phyloP scores from a whole-genome alignment of 2,113 vertebrate species.

The Coracopsis vasa region DNA sequence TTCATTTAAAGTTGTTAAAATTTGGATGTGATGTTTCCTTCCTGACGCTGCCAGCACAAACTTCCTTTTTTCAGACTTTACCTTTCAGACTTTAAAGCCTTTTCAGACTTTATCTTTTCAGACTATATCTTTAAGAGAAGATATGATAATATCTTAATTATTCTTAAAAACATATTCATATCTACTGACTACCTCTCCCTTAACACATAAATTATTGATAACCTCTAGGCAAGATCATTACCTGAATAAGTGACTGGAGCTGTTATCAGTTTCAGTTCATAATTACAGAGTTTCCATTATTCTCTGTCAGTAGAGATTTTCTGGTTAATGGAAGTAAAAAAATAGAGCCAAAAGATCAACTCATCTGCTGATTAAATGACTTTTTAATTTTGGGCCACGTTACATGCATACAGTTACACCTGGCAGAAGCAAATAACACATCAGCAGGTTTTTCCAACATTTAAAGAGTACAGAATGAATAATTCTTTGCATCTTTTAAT shows the following conservation, averaged over 20 bases:
- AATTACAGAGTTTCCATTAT: slow-evolving; percentile 14
- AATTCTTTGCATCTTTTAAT: not conserved
- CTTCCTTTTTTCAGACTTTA: not conserved
- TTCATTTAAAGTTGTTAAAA: not conserved
- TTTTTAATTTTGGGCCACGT: not conserved
- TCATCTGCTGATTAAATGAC: not conserved
- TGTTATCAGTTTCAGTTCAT: not conserved
- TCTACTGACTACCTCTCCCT: not conserved
- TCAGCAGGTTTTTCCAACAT: not conserved
- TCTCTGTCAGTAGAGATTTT: not conserved
- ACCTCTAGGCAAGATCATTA: not conserved
- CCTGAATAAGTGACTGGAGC: not conserved
- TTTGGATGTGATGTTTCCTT: not conserved
- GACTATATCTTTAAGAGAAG: not conserved
- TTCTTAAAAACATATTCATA: not conserved
- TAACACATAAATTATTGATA: slow-evolving; percentile 10
- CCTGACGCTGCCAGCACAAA: not conserved
- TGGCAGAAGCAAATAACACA: not conserved
- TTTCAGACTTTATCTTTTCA: not conserved
- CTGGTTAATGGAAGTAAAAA: not conserved
- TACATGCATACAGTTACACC: not conserved
- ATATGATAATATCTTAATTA: not conserved
- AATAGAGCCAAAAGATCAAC: not conserved
- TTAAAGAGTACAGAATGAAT: not conserved
- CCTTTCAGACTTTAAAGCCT: too few species aligned